These are phyloP conservation scores for Arrhamphus sclerolepis DNA, from an alignment of 2,797 vertebrate species.

Conservation along the genomic window DNA sequence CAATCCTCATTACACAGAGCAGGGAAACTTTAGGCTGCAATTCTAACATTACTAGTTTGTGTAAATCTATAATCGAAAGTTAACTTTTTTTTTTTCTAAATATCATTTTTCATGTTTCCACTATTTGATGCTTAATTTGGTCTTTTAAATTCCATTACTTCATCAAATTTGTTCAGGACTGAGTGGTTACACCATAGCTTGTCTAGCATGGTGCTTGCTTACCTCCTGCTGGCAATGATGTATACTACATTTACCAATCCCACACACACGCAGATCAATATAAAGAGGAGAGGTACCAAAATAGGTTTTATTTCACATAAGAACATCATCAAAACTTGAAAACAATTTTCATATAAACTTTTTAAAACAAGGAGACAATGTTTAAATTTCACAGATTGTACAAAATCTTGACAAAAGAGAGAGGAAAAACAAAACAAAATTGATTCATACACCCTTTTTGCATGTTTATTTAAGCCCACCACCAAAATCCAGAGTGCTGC, in stretches of 20 bases:
- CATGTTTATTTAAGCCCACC: conserved; percentile 65
- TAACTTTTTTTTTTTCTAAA: no score
- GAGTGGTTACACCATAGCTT: conserved; percentile 12
- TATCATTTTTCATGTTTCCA: no score
- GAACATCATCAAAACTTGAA: conserved; percentile 82
- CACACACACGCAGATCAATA: conserved; percentile 18
- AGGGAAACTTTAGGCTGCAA: no score
- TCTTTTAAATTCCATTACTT: background rate
- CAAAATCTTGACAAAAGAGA: conserved; percentile 75
- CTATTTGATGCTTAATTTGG: background rate
- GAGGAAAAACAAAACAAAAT: conserved; percentile 20
- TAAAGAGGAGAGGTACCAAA: conserved; percentile 79
- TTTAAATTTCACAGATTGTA: conserved; percentile 80
- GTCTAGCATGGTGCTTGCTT: conserved; percentile 13
- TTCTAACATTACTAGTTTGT: no score
- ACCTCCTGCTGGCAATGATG: conserved; percentile 50
- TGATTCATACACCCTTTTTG: conserved; percentile 61
- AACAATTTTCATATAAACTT: conserved; percentile 84
- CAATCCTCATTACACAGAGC: no score
- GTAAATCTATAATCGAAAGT: no score
- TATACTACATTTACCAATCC: conserved; percentile 36
- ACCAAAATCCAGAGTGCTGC: conserved; percentile 55
- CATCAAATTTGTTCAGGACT: conserved; percentile 8
- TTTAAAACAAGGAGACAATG: conserved; percentile 77
- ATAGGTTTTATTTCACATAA: conserved; percentile 85